Evolutionary conservation across 2,113 vertebrate species (phyloP).

Genomic region (Elephas maximus): DNA sequence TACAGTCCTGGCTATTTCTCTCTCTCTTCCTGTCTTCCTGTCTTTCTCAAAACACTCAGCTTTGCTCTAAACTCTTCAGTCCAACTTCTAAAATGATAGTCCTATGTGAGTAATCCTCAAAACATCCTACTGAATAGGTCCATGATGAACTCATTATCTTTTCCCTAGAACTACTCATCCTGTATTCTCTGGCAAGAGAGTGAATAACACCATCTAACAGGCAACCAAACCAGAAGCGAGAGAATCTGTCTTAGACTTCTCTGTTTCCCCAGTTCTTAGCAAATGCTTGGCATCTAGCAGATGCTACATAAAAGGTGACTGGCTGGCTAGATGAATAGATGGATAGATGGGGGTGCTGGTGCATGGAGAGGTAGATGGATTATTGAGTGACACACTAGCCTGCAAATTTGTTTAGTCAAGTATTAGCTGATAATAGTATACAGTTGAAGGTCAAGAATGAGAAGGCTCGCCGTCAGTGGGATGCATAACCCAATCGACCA

Average conservation of each 20-base stretch:
- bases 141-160: conserved; percentile 22
- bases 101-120: background rate
- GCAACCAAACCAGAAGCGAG: background rate
- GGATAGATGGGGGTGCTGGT: background rate
- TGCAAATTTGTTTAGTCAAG: conserved; percentile 11
- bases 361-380: background rate
- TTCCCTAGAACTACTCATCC: background rate
- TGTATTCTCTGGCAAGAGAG: background rate
- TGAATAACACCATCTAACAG: background rate
- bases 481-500: background rate
- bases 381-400: background rate
- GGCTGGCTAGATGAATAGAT: background rate
- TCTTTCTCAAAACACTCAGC: background rate
- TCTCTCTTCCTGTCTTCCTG: background rate
- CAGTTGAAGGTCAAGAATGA: background rate
- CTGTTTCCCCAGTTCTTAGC: background rate
- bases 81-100: background rate
- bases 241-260: background rate
- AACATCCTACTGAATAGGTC: background rate
- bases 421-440: background rate
- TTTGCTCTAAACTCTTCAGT: background rate
- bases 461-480: background rate
- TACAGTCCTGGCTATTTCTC: background rate
- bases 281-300: background rate
- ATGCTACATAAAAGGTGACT: background rate